Conservation (phyloP, 2,113 vertebrate genomes). For the Mixornis gularis region DNA sequence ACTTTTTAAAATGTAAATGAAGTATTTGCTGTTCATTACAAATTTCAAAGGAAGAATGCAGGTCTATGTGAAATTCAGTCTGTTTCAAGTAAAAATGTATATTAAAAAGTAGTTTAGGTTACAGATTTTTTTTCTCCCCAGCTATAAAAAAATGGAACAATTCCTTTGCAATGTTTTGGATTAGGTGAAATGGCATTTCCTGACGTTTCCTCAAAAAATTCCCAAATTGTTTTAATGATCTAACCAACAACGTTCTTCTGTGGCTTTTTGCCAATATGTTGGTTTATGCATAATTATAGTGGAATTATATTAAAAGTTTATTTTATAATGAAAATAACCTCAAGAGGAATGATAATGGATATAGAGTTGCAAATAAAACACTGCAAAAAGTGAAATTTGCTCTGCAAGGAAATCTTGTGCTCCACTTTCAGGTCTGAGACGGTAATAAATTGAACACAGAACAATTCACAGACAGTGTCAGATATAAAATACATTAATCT, state of each 20-base stretch:
- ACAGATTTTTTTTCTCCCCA: background rate
- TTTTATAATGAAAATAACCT: background rate
- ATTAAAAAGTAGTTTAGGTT: background rate
- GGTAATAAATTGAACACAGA: conserved; percentile 26
- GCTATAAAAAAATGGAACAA: background rate
- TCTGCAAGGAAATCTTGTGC: background rate
- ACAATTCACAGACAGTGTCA: conserved; percentile 18
- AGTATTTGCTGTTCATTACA: background rate
- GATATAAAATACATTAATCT: conserved; percentile 54
- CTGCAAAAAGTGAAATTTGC: background rate
- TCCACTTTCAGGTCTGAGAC: background rate
- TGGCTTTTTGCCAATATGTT: background rate
- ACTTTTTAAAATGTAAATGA: background rate
- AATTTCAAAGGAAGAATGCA: background rate
- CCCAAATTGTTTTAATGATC: background rate
- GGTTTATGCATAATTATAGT: background rate
- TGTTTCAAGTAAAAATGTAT: background rate
- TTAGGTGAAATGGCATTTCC: background rate
- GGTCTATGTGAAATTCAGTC: background rate
- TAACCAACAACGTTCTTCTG: background rate
- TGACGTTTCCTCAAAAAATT: background rate
- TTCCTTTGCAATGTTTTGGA: background rate
- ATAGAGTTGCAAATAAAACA: background rate
- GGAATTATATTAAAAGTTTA: background rate
- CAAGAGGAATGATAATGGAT: background rate